phyloP scores from a whole-genome alignment of 2,888 invertebrate species.

The Aspidapion aeneum region DNA sequence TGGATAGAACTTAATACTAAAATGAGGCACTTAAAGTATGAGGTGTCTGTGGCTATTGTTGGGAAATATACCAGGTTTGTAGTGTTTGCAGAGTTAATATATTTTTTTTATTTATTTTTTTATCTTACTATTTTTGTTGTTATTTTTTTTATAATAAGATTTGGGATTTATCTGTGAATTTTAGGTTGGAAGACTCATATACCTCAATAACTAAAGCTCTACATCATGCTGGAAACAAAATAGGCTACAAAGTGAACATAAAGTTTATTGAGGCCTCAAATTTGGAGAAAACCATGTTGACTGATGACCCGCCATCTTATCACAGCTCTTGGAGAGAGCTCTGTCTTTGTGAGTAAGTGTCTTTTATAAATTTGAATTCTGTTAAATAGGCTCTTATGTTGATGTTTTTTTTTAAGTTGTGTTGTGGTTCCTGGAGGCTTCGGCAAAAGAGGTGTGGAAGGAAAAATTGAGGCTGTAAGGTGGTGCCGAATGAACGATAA shows the following conservation, averaged over 20 bases:
- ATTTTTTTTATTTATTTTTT: background rate
- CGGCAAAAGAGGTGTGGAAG: constrained; percentile 92
- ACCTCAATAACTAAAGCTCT: constrained; percentile 94
- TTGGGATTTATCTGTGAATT: background rate
- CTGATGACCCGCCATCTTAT: constrained; percentile 76
- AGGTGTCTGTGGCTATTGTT: constrained; percentile 86
- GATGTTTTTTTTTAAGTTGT: constrained; percentile 63
- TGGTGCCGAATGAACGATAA: constrained; percentile 90
- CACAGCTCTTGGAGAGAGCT: constrained; percentile 93
- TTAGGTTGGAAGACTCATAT: constrained; percentile 93
- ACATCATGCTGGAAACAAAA: constrained; percentile 86
- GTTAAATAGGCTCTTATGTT: background rate
- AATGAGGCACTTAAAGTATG: constrained; percentile 77
- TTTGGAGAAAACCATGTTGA: constrained; percentile 71
- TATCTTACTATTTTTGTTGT: background rate
- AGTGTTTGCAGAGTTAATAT: too few relatives aligned
- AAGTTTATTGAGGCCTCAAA: constrained; percentile 91
- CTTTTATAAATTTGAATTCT: background rate
- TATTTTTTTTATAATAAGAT: background rate
- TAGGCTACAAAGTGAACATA: constrained; percentile 79
- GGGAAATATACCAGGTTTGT: constrained; percentile 81
- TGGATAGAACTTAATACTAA: constrained; percentile 89
- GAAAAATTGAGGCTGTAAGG: constrained; percentile 89
- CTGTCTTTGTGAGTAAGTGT: constrained; percentile 76
- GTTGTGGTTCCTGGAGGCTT: constrained; percentile 98